Conservation (phyloP, 2,888 invertebrate species). For the Hemistola chrysoprasaria region DNA sequence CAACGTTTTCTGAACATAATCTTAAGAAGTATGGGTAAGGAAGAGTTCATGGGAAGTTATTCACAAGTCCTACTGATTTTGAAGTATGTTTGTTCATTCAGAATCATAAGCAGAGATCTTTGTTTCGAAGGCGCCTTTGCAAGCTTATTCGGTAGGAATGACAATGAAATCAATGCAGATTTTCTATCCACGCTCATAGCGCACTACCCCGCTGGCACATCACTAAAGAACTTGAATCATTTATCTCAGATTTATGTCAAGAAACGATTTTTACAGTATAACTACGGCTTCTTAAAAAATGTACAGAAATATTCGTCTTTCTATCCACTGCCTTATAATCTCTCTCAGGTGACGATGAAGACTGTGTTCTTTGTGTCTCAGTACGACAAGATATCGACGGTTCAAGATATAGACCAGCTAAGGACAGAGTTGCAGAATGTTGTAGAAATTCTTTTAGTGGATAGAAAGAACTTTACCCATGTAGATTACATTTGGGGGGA, state of each 20-base stretch:
- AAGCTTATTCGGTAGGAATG: slow-evolving; percentile 22
- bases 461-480: slow-evolving; percentile 16
- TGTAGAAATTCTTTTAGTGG: slow-evolving; percentile 6
- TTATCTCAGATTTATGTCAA: slow-evolving; percentile 29
- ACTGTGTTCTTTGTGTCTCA: slow-evolving; percentile 15
- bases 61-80: slow-evolving; percentile 1
- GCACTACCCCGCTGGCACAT: slow-evolving; percentile 33
- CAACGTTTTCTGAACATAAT: slow-evolving; percentile 6
- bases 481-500: slow-evolving; percentile 27
- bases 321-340: slow-evolving; percentile 37
- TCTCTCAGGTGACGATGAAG: slow-evolving; percentile 33
- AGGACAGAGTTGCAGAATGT: slow-evolving; percentile 18
- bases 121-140: slow-evolving; percentile 24
- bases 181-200: slow-evolving; percentile 22
- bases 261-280: slow-evolving; percentile 32
- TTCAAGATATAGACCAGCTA: slow-evolving; percentile 11
- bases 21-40: slow-evolving; percentile 9
- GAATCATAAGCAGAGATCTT: slow-evolving; percentile 15
- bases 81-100: slow-evolving; percentile 15
- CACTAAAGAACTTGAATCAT: slow-evolving; percentile 36
- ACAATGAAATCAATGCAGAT: slow-evolving; percentile 24
- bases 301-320: slow-evolving; percentile 7
- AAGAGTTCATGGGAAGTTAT: slow-evolving; percentile 23
- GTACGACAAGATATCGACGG: slow-evolving; percentile 22
- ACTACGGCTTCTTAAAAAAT: slow-evolving; percentile 33